Evolutionary conservation across 2,888 invertebrate genomes (phyloP).

Genomic region (Cancer borealis): DNA sequence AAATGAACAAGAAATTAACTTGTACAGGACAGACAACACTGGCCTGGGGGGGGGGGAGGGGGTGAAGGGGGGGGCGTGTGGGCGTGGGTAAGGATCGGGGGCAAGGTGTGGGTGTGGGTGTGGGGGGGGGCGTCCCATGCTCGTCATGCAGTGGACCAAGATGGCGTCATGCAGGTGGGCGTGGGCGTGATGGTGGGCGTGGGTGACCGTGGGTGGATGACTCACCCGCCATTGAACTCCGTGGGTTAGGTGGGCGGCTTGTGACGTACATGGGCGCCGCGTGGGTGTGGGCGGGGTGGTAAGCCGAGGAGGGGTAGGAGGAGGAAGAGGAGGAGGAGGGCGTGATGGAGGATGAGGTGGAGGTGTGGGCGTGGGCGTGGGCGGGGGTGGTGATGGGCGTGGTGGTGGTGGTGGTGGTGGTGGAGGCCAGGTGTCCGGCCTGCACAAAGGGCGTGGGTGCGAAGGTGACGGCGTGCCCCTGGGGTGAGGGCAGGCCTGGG

Average conservation of each 20-base stretch:
- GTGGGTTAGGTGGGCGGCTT: constrained; percentile 64
- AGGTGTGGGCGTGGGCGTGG: constrained; percentile 65
- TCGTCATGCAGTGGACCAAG: neutral
- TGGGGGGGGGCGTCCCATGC: constrained; percentile 23
- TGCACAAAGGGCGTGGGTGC: constrained; percentile 72
- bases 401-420: constrained; percentile 61
- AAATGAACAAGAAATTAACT: neutral
- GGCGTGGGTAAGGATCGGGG: neutral
- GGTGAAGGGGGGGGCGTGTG: neutral
- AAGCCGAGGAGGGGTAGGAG: constrained; percentile 53
- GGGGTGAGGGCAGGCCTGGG: constrained; percentile 77
- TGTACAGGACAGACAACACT: neutral
- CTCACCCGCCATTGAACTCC: constrained; percentile 75
- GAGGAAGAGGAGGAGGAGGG: constrained; percentile 64
- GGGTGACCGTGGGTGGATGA: constrained; percentile 64
- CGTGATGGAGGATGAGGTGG: constrained; percentile 63
- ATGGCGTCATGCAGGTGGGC: neutral
- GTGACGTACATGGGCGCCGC: constrained; percentile 61
- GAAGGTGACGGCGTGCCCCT: constrained; percentile 64
- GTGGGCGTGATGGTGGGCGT: constrained; percentile 54
- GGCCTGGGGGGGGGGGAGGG: constrained; percentile 29
- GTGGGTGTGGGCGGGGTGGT: constrained; percentile 57
- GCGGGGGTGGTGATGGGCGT: constrained; percentile 61
- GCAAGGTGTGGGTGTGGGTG: constrained; percentile 41
- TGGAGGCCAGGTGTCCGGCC: constrained; percentile 65